Percentiles rank a stretch among this genome's conserved stretches.
Conservation (phyloP, 2,797 vertebrate species). For the Lepilemur ruficaudatus region DNA sequence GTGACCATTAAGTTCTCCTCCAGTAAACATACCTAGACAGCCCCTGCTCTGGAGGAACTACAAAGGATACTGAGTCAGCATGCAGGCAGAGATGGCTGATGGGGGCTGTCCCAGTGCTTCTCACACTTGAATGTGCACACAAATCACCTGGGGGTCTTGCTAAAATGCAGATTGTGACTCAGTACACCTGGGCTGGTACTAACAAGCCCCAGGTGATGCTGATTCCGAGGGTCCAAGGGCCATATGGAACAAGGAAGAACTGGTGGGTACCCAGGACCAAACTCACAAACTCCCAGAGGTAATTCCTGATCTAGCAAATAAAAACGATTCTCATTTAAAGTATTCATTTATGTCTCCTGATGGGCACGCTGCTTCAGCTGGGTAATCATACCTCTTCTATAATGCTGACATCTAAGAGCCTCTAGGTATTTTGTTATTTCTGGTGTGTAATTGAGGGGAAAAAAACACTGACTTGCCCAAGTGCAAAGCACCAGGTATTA, state of each 20-base stretch:
- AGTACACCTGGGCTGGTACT: not conserved
- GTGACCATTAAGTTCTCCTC: not conserved
- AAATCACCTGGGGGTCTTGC: not conserved
- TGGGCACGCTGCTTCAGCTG: not conserved
- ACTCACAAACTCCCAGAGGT: not conserved
- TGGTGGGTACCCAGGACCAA: not conserved
- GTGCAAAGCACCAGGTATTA: not conserved
- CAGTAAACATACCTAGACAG: not conserved
- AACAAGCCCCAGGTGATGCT: not conserved
- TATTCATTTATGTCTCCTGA: not conserved
- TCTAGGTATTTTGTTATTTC: conserved; percentile 35
- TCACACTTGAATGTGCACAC: not conserved
- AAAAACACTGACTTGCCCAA: not conserved
- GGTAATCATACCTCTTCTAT: not conserved
- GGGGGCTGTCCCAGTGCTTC: not conserved
- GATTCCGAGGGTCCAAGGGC: not conserved
- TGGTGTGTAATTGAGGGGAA: not conserved
- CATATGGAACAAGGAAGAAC: not conserved
- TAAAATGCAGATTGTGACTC: conserved; percentile 3
- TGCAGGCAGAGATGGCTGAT: not conserved
- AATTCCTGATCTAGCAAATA: not conserved
- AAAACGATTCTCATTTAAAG: not conserved
- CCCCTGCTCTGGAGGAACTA: not conserved
- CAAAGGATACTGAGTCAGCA: not conserved
- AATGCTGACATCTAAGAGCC: not conserved